phyloP scores from a whole-genome alignment of 2,888 invertebrate genomes.

The Melanargia galathea region DNA sequence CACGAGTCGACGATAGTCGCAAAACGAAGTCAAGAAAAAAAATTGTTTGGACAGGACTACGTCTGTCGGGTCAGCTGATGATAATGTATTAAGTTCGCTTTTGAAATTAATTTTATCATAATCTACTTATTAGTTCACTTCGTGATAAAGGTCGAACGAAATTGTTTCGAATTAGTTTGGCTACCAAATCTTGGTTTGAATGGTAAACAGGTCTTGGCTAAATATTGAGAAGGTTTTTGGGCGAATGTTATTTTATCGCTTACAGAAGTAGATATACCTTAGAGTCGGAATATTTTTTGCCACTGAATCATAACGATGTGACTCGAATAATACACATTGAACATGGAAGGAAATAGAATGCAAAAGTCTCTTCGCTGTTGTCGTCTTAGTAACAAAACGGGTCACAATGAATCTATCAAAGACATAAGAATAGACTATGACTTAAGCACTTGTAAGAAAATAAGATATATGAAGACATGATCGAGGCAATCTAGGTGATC shows the following conservation, averaged over 20 bases:
- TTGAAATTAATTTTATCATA: not conserved
- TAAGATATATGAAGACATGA: too few relatives aligned
- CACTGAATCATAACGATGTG: conserved; percentile 5
- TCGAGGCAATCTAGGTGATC: too few relatives aligned
- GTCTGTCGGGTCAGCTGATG: too few relatives aligned
- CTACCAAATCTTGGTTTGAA: not conserved
- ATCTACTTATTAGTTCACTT: not conserved
- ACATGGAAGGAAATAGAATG: not conserved
- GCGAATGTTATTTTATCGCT: not conserved
- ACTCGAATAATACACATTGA: conserved; percentile 5
- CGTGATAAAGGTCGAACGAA: not conserved
- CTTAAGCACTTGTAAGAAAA: too few relatives aligned
- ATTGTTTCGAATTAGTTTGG: not conserved
- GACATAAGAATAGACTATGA: too few relatives aligned
- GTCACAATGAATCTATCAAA: not conserved
- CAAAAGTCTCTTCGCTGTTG: not conserved
- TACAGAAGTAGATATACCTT: not conserved
- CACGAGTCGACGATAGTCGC: too few relatives aligned
- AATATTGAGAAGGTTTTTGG: not conserved
- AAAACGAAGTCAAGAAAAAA: too few relatives aligned
- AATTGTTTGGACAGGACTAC: too few relatives aligned
- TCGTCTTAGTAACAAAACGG: not conserved
- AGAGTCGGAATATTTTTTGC: not conserved
- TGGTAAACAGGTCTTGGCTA: not conserved
- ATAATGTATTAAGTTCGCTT: not conserved